Evolutionary conservation across 2,797 vertebrate genomes (phyloP), one percentile per base, ranked within the genome.

Genomic region (Mustela erminea): DNA sequence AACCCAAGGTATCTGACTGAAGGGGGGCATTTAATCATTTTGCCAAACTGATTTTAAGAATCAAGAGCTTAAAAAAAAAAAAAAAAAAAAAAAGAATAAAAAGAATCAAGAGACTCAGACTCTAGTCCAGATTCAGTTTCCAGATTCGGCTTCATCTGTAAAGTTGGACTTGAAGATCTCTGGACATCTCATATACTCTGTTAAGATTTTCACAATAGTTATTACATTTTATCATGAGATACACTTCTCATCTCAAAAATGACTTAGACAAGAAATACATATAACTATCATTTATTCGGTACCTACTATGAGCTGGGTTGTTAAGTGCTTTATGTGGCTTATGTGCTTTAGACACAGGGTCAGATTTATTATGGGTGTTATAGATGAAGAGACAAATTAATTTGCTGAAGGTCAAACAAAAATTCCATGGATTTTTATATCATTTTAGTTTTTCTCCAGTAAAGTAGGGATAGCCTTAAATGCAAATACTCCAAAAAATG

Each of bases 111-210:
- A 85, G 14, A 83, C 18, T 46, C 29, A 43, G 14, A 17, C 77
- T 84, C 7, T 77, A 49, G 35, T 38, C 13, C 20, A 97, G 23
- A 70, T 52, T 84, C 14, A 2, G 4, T 78, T 62, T 94, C 17
- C 85, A 56, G 78, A 23, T 56, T 64, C 38, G 38, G 38, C 5
- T 41, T 92, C 2, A 35, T 52, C 14, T 35, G 23, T 64, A 74
- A 85, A 95, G n/a, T 62, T 94, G 49, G 41, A 66, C 87, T 96
- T 83, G 56, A 74, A 92, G 85, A 64, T 89, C 32, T 92, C 20
- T 77, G 58, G 12, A 5, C 49, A 77, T 54, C 12, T 85, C 60
- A 41, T 49, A 88, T 60, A 23, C 2, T 75, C 8, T 60, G 43
- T 12, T 32, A 38, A 82, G 17, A 91, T 11, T 87, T 3, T 80